These are phyloP conservation scores for Drosophila albomicans DNA, from an alignment of 1,140 invertebrate species.

Conservation along the genomic window DNA sequence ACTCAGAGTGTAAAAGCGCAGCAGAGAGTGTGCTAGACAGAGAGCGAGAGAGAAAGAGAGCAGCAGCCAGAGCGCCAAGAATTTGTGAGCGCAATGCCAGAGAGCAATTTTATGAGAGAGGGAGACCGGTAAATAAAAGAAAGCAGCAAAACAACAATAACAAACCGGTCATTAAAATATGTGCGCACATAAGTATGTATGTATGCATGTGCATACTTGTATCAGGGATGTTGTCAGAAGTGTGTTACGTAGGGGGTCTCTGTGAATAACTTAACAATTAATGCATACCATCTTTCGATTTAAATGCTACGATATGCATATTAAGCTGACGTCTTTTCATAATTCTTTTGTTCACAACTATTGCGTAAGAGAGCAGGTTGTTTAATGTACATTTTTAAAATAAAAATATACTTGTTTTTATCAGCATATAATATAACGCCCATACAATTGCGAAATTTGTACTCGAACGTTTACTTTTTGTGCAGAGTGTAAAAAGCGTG, in stretches of 20 bases:
- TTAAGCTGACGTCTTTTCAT: neutral
- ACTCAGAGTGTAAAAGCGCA: slow-evolving; percentile 11
- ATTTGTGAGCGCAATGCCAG: neutral
- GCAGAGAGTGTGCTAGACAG: neutral
- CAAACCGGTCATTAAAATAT: slow-evolving; percentile 39
- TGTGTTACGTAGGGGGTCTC: neutral
- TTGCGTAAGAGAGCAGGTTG: neutral
- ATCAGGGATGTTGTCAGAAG: slow-evolving; percentile 17
- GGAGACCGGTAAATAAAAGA: slow-evolving; percentile 35
- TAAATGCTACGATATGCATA: neutral
- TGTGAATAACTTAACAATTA: neutral
- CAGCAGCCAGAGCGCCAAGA: slow-evolving; percentile 8
- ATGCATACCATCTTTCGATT: neutral
- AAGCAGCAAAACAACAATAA: slow-evolving; percentile 32
- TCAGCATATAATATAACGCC: neutral
- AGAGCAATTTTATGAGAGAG: slow-evolving; percentile 14
- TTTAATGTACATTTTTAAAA: neutral
- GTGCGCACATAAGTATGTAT: slow-evolving; percentile 1
- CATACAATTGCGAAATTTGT: neutral
- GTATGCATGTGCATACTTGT: neutral
- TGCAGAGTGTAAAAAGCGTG: slow-evolving; percentile 45
- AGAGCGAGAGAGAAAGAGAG: slow-evolving; percentile 10
- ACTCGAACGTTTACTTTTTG: slow-evolving; percentile 37
- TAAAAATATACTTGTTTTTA: neutral
- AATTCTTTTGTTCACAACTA: no score